Conservation (phyloP, 2,797 vertebrate species). For the Galaxias olidus region DNA sequence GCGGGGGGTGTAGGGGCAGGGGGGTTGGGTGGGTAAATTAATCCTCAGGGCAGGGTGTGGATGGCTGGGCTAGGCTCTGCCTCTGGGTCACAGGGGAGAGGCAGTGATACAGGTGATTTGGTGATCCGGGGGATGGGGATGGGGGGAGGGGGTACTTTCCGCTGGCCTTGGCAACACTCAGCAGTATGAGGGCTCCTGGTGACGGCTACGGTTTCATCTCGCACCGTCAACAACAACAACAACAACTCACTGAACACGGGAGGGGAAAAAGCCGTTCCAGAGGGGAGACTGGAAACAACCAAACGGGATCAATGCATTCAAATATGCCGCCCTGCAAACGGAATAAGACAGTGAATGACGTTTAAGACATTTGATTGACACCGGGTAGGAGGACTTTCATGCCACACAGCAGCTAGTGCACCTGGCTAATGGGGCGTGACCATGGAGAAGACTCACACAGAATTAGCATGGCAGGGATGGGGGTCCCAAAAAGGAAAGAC, state of each 20-base stretch:
- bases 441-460: no score
- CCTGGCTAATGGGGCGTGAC: no score
- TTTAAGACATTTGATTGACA: no score
- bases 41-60: constrained; percentile 25
- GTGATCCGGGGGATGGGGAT: no score
- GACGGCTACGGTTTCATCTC: not conserved
- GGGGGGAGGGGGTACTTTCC: constrained; percentile 48
- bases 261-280: constrained; percentile 11
- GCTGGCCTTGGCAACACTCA: constrained; percentile 46
- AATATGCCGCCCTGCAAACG: no score
- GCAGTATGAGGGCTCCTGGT: constrained; percentile 40
- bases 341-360: no score
- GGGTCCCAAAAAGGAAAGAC: constrained; percentile 60
- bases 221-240: not conserved
- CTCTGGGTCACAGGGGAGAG: constrained; percentile 27
- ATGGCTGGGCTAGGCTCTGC: constrained; percentile 30
- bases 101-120: constrained; percentile 42
- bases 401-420: no score
- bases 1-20: not conserved
- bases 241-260: constrained; percentile 8
- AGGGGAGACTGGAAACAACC: not conserved
- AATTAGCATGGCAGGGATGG: constrained; percentile 47
- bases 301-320: no score
- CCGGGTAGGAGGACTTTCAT: no score
- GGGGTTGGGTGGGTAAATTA: constrained; percentile 3